Evolutionary conservation across 1,140 invertebrate genomes (phyloP).

Genomic region (Amyelois transitella): DNA sequence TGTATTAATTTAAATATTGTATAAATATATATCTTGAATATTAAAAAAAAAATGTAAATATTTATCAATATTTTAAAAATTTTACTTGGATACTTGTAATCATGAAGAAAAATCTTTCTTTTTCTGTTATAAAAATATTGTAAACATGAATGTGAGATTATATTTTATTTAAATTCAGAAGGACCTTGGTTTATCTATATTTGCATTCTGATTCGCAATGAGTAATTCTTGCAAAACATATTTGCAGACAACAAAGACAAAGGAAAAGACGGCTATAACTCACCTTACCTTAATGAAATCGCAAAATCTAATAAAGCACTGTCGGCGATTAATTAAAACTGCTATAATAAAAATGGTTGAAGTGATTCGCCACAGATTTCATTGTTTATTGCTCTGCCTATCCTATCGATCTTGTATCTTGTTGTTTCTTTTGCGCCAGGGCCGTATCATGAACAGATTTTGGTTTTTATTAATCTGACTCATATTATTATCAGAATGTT

Average conservation of each 20-base stretch:
- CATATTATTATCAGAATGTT: too few species aligned
- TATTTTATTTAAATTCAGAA: too few species aligned
- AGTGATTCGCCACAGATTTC: constrained; percentile 33
- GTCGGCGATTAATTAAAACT: constrained; percentile 24
- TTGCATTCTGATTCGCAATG: neutral
- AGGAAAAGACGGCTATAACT: neutral
- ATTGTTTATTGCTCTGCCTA: constrained; percentile 28
- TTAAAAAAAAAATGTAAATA: too few species aligned
- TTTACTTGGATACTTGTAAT: too few species aligned
- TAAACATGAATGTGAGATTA: too few species aligned
- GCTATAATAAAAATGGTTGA: constrained; percentile 28
- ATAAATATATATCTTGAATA: too few species aligned
- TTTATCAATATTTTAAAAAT: too few species aligned
- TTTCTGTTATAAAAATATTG: too few species aligned
- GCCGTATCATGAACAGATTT: too few species aligned
- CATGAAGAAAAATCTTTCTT: too few species aligned
- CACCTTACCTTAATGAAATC: neutral
- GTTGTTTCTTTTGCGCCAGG: constrained; percentile 13
- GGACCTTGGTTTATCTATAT: neutral
- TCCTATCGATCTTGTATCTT: constrained; percentile 24
- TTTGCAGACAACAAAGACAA: neutral
- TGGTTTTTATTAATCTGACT: too few species aligned
- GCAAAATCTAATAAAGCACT: neutral
- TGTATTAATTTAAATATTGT: neutral
- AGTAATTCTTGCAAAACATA: neutral